Percentiles rank a stretch among this genome's conserved stretches.
Conservation (phyloP, 2,888 invertebrate genomes). For the Venustoraphidia nigricollis region DNA sequence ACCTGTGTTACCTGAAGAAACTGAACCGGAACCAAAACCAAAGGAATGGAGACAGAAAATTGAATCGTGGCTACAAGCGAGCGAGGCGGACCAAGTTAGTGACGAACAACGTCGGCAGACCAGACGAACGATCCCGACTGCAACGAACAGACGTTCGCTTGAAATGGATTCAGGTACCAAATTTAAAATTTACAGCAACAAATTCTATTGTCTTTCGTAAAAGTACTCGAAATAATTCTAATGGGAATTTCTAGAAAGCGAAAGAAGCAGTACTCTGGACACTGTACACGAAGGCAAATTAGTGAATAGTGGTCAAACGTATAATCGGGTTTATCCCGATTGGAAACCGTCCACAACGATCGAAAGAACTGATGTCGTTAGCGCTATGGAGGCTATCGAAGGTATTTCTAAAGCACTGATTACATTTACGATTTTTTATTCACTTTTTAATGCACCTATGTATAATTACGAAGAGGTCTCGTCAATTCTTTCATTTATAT, state of each 20-base stretch:
- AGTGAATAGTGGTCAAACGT: slow-evolving; percentile 31
- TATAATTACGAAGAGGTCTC: background rate
- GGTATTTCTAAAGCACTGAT: slow-evolving; percentile 31
- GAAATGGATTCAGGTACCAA: slow-evolving; percentile 67
- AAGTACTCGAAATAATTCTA: too few species aligned
- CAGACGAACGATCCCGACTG: slow-evolving; percentile 33
- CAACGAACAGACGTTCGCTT: slow-evolving; percentile 59
- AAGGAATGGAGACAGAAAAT: slow-evolving; percentile 84
- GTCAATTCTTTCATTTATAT: too few species aligned
- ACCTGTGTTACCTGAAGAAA: slow-evolving; percentile 30
- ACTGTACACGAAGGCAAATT: slow-evolving; percentile 58
- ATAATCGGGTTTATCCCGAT: slow-evolving; percentile 52
- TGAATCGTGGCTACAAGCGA: slow-evolving; percentile 80
- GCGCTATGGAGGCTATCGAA: slow-evolving; percentile 76
- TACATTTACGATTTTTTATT: background rate
- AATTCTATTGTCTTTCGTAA: too few species aligned
- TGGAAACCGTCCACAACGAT: slow-evolving; percentile 67
- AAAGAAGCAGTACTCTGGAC: slow-evolving; percentile 56
- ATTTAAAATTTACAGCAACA: background rate
- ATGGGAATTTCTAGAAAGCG: slow-evolving; percentile 44
- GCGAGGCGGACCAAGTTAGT: slow-evolving; percentile 62
- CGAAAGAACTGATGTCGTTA: slow-evolving; percentile 69
- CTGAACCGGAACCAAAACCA: slow-evolving; percentile 29
- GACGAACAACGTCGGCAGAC: slow-evolving; percentile 51
- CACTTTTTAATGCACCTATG: background rate